These are phyloP conservation scores for cattle (Bos taurus) DNA, from an alignment of 2,113 vertebrate genomes.

Conservation along the genomic window DNA sequence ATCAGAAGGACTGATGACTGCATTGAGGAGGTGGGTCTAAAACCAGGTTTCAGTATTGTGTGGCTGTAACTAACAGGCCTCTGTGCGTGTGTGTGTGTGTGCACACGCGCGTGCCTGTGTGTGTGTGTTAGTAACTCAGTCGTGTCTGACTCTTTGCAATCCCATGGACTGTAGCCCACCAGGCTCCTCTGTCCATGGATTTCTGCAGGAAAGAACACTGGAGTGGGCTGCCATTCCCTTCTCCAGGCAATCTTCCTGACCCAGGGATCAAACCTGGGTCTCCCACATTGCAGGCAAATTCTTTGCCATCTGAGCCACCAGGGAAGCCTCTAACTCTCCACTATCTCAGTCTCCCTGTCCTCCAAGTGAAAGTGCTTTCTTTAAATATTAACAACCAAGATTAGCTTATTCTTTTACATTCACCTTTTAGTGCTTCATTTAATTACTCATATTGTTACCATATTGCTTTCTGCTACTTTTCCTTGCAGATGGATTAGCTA, in stretches of 20 bases:
- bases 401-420: neutral
- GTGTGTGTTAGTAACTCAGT: neutral
- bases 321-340: neutral
- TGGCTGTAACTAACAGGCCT: neutral
- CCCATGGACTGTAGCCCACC: neutral
- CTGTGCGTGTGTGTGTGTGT: neutral
- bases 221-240: neutral
- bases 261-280: neutral
- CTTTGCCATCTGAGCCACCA: neutral
- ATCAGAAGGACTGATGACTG: neutral
- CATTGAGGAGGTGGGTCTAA: neutral
- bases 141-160: neutral
- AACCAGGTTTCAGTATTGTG: neutral
- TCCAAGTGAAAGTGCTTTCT: neutral
- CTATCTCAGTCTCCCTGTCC: neutral
- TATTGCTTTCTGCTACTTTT: slow-evolving; percentile 59
- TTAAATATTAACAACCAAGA: neutral
- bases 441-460: slow-evolving; percentile 43
- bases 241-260: neutral
- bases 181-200: neutral
- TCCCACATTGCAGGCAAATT: neutral
- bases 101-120: too few relatives aligned
- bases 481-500: slow-evolving; percentile 63
- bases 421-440: slow-evolving; percentile 40
- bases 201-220: neutral